Conservation (phyloP, 2,888 invertebrate genomes). For the Cactoblastis cactorum region DNA sequence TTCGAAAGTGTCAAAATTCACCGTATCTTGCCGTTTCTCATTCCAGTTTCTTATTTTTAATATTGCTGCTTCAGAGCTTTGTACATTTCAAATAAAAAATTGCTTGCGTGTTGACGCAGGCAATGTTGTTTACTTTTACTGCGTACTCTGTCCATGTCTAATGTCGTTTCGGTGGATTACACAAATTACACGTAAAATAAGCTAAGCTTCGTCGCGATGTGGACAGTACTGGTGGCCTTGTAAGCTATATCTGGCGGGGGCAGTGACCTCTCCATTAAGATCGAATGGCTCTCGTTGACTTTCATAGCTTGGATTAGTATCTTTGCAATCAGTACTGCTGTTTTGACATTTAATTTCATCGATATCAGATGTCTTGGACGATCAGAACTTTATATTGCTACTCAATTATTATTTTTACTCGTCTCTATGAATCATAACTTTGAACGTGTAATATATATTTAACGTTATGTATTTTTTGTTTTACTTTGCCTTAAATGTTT, state of each 20-base stretch:
- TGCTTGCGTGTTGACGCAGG: too few species aligned
- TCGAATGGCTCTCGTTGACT: not conserved
- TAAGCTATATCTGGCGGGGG: constrained; percentile 14
- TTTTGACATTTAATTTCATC: not conserved
- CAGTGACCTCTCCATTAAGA: constrained; percentile 19
- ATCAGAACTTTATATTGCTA: too few species aligned
- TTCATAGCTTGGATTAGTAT: constrained; percentile 6
- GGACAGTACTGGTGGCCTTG: constrained; percentile 15
- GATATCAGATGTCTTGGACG: too few species aligned
- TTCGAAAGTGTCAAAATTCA: too few species aligned
- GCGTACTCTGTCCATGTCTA: constrained; percentile 4
- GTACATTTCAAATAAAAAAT: not conserved
- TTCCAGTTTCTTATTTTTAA: too few species aligned
- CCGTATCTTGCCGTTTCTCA: too few species aligned
- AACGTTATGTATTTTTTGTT: too few species aligned
- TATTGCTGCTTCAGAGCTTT: too few species aligned
- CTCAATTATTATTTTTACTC: too few species aligned
- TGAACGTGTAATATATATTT: too few species aligned
- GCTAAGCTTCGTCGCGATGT: constrained; percentile 7
- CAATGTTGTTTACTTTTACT: not conserved
- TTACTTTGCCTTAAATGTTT: too few species aligned
- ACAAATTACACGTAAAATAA: constrained; percentile 7
- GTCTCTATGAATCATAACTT: too few species aligned
- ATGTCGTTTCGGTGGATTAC: constrained; percentile 8
- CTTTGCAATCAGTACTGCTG: not conserved